These are phyloP conservation scores for Entomobrya proxima DNA, from an alignment of 2,888 invertebrate genomes.

Conservation along the genomic window DNA sequence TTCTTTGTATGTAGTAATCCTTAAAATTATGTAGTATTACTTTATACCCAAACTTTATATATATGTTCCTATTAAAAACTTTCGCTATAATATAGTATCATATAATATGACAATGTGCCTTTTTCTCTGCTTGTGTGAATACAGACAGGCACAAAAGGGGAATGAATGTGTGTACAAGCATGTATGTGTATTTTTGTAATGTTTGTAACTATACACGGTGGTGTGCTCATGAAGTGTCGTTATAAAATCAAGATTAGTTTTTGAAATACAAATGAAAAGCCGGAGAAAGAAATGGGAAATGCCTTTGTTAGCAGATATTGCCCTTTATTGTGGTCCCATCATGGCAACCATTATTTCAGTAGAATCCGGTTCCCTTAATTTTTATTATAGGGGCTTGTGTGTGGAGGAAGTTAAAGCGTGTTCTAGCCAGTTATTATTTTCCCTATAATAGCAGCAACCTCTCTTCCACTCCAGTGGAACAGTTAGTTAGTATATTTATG, in stretches of 20 bases:
- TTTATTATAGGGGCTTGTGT: slow-evolving; percentile 64
- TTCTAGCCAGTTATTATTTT: slow-evolving; percentile 65
- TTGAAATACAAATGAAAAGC: slow-evolving; percentile 52
- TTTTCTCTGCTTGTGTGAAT: no score
- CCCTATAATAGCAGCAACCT: slow-evolving; percentile 52
- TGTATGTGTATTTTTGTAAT: neutral
- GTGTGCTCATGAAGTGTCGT: slow-evolving; percentile 48
- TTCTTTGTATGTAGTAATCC: neutral
- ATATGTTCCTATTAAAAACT: no score
- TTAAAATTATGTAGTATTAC: neutral
- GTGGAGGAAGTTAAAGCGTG: slow-evolving; percentile 52
- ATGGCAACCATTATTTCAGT: slow-evolving; percentile 59
- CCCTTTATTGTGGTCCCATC: slow-evolving; percentile 62
- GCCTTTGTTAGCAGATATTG: slow-evolving; percentile 62
- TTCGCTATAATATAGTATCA: no score
- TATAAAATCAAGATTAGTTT: slow-evolving; percentile 63
- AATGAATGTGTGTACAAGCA: neutral
- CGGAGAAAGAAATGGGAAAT: slow-evolving; percentile 48
- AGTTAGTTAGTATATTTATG: slow-evolving; percentile 48
- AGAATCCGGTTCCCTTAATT: slow-evolving; percentile 66
- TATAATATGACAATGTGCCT: no score
- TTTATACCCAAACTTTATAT: no score
- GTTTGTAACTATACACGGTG: neutral
- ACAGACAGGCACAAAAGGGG: no score
- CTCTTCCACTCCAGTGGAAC: slow-evolving; percentile 34